Evolutionary conservation across 2,888 invertebrate genomes (phyloP).

Genomic region (Agonopterix subpropinquella): DNA sequence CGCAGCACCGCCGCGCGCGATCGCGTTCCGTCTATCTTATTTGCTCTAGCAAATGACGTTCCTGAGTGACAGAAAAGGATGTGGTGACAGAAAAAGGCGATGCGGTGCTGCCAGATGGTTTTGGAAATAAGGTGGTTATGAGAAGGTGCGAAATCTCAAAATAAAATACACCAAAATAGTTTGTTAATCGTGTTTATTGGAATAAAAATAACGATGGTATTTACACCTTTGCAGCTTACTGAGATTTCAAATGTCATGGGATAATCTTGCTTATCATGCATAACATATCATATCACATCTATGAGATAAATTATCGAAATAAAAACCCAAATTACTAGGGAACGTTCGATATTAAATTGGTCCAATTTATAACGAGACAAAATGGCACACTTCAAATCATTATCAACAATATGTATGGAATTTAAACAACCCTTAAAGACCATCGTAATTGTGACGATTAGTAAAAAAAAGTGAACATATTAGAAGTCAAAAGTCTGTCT

Average conservation of each 20-base stretch:
- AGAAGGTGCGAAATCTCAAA: background rate
- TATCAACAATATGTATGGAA: background rate
- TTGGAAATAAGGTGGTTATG: background rate
- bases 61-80: no score
- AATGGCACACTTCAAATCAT: constrained; percentile 14
- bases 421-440: no score
- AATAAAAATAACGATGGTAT: constrained; percentile 29
- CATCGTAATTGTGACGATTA: no score
- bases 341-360: no score
- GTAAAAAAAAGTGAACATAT: no score
- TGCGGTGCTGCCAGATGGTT: no score
- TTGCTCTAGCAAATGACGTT: no score
- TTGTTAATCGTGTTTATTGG: constrained; percentile 20
- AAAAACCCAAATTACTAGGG: background rate
- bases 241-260: constrained; percentile 1
- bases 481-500: no score
- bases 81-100: no score
- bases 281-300: background rate
- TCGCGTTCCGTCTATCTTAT: no score
- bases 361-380: constrained; percentile 2
- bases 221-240: constrained; percentile 17
- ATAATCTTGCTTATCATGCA: background rate
- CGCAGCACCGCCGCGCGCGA: no score
- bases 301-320: background rate
- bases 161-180: background rate